Evolutionary conservation across 2,888 invertebrate species (phyloP).

Genomic region (Ferrisia virgata): DNA sequence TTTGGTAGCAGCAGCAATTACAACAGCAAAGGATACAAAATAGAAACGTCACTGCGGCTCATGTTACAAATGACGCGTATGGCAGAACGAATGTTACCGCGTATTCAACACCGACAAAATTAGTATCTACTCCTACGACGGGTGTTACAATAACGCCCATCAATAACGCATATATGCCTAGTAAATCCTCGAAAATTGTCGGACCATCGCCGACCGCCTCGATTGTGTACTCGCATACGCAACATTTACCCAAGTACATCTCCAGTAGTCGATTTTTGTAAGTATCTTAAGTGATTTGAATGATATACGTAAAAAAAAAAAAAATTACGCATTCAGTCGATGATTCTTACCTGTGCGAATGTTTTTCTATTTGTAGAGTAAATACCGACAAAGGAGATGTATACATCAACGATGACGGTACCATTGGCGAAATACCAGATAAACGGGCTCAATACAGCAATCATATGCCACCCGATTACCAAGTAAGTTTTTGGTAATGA

Average conservation of each 20-base stretch:
- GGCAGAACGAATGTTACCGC: background rate
- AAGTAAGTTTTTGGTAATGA: background rate
- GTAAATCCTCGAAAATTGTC: slow-evolving; percentile 21
- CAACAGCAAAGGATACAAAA: slow-evolving; percentile 28
- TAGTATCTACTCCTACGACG: background rate
- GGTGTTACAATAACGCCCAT: slow-evolving; percentile 33
- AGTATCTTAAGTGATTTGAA: slow-evolving; percentile 10
- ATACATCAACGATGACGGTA: slow-evolving; percentile 33
- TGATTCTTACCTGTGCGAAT: background rate
- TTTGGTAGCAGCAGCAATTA: slow-evolving; percentile 12
- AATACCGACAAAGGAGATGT: slow-evolving; percentile 39
- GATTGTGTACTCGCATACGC: slow-evolving; percentile 30
- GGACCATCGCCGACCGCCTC: slow-evolving; percentile 4
- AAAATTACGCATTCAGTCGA: background rate
- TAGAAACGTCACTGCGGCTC: background rate
- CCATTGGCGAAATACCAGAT: slow-evolving; percentile 25
- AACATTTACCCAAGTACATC: slow-evolving; percentile 39
- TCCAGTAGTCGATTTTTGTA: slow-evolving; percentile 40
- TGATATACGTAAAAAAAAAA: background rate
- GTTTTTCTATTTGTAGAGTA: background rate
- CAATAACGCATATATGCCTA: slow-evolving; percentile 12
- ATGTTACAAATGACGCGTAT: background rate
- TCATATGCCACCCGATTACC: slow-evolving; percentile 37
- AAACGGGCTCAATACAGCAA: slow-evolving; percentile 33
- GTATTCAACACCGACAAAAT: background rate